A percentile compares a stretch with the other conserved stretches of the same genome.
phyloP scores from a whole-genome alignment of 2,888 invertebrate genomes.

The Esperia sulphurella region DNA sequence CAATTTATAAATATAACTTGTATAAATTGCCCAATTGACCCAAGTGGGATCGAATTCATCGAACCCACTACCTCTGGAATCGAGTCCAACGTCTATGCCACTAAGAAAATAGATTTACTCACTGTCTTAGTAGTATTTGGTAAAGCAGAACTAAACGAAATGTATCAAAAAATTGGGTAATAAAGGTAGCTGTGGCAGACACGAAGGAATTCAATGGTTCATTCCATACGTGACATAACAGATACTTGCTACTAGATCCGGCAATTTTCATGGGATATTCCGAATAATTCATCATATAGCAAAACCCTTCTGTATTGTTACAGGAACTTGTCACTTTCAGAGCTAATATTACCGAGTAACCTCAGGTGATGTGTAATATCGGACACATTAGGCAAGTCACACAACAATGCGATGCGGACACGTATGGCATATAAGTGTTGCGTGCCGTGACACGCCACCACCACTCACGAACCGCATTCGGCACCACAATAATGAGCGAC shows the following conservation, averaged over 20 bases:
- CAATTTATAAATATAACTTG: too few relatives aligned
- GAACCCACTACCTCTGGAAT: too few relatives aligned
- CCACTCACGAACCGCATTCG: constrained; percentile 46
- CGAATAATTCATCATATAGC: constrained; percentile 2
- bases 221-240: constrained; percentile 10
- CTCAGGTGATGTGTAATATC: neutral
- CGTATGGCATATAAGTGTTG: constrained; percentile 16
- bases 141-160: neutral
- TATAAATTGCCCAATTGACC: too few relatives aligned
- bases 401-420: constrained; percentile 14
- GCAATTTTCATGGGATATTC: constrained; percentile 11
- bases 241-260: constrained; percentile 4
- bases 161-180: constrained; percentile 8
- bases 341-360: constrained; percentile 1
- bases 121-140: too few relatives aligned
- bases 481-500: constrained; percentile 53
- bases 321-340: neutral
- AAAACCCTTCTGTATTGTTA: neutral
- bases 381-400: constrained; percentile 1
- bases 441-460: constrained; percentile 46
- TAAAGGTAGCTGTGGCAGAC: constrained; percentile 5
- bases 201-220: constrained; percentile 9
- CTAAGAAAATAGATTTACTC: too few relatives aligned
- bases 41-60: too few relatives aligned
- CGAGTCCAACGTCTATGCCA: too few relatives aligned